phyloP scores from a whole-genome alignment of 1,140 invertebrate genomes.

The Charaxes varanes region DNA sequence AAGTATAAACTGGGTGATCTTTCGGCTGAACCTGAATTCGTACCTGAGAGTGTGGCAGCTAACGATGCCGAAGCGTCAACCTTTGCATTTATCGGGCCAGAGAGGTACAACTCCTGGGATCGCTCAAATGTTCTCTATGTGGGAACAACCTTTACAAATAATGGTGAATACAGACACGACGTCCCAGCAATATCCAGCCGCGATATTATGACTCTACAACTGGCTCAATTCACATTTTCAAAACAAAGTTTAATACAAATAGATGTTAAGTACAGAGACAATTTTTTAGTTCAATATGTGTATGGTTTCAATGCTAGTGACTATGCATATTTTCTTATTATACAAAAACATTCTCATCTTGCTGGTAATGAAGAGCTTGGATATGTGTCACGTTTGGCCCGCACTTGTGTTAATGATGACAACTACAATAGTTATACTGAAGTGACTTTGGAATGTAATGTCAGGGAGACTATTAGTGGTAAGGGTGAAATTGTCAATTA shows the following conservation, averaged over 20 bases:
- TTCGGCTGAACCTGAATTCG: constrained; percentile 82
- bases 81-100: constrained; percentile 95
- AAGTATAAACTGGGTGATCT: constrained; percentile 91
- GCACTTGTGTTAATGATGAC: constrained; percentile 94
- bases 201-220: constrained; percentile 84
- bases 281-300: constrained; percentile 95
- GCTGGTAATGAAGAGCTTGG: constrained; percentile 91
- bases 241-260: constrained; percentile 92
- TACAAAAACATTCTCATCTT: constrained; percentile 93
- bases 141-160: constrained; percentile 94
- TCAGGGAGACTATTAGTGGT: constrained; percentile 62
- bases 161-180: constrained; percentile 93
- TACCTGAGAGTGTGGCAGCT: constrained; percentile 88
- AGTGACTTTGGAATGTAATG: constrained; percentile 90
- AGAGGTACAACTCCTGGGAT: constrained; percentile 85
- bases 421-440: constrained; percentile 97
- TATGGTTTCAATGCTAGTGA: constrained; percentile 96
- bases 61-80: constrained; percentile 94
- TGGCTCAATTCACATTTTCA: constrained; percentile 89
- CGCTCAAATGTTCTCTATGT: constrained; percentile 91
- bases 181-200: constrained; percentile 94
- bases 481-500: constrained; percentile 78
- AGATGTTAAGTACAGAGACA: constrained; percentile 95
- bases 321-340: constrained; percentile 96
- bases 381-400: constrained; percentile 91